Evolutionary conservation across 2,113 vertebrate genomes (phyloP).

Genomic region (Peromyscus polionotus): DNA sequence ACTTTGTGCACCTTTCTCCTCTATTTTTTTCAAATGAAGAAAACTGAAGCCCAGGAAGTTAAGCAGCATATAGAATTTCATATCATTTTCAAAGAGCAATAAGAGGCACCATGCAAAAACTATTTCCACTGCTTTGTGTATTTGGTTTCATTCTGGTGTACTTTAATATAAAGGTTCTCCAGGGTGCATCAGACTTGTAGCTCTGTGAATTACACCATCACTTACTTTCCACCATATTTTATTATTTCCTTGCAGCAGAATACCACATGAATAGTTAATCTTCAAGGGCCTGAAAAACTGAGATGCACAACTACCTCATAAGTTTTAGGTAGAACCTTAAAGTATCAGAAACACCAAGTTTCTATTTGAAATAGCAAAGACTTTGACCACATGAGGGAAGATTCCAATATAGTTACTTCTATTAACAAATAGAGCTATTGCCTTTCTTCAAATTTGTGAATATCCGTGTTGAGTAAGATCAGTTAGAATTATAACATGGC

Average conservation of each 20-base stretch:
- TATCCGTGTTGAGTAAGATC: background rate
- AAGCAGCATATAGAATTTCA: slow-evolving; percentile 32
- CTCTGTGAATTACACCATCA: background rate
- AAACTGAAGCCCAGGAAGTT: slow-evolving; percentile 31
- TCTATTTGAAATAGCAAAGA: slow-evolving; percentile 38
- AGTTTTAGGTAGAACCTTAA: slow-evolving; percentile 3
- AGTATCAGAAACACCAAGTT: background rate
- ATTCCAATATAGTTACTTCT: background rate
- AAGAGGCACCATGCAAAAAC: background rate
- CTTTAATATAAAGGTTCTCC: background rate
- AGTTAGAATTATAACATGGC: too few relatives aligned
- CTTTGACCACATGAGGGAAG: background rate
- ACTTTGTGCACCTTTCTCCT: background rate
- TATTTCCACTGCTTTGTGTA: background rate
- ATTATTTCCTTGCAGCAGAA: background rate
- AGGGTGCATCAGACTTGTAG: background rate
- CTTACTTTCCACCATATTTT: background rate
- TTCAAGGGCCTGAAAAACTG: background rate
- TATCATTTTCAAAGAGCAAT: slow-evolving; percentile 4
- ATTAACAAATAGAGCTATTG: background rate
- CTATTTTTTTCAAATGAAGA: slow-evolving; percentile 20
- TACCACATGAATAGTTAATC: background rate
- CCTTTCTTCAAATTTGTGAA: background rate
- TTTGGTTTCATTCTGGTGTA: background rate
- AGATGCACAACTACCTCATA: background rate